Evolutionary conservation across 2,797 vertebrate species (phyloP).

Genomic region (Ara ararauna): DNA sequence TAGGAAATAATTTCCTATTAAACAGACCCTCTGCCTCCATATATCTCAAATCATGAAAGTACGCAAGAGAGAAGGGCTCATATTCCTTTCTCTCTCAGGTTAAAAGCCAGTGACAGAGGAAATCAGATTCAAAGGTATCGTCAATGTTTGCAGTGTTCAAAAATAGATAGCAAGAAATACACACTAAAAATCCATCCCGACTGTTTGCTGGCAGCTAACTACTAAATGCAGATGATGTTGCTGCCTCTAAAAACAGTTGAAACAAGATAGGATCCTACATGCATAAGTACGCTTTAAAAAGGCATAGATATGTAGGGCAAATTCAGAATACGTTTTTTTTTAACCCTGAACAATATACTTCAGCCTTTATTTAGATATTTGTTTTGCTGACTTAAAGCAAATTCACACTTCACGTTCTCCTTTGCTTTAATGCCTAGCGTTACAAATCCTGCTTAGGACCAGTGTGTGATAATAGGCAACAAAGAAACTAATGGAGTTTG

Average conservation of each 20-base stretch:
- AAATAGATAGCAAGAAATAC: constrained; percentile 45
- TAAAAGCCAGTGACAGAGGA: constrained; percentile 51
- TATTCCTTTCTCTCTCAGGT: constrained; percentile 51
- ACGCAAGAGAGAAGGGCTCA: constrained; percentile 19
- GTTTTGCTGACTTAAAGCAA: neutral
- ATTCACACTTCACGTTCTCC: neutral
- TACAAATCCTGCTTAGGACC: neutral
- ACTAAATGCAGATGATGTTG: neutral
- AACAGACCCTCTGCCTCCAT: constrained; percentile 31
- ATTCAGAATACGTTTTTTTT: neutral
- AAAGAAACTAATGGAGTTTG: neutral
- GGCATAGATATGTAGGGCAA: neutral
- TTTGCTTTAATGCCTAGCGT: neutral
- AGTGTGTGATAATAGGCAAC: neutral
- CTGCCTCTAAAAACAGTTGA: neutral
- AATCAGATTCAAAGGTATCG: constrained; percentile 34
- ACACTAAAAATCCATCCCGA: neutral
- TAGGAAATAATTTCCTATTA: constrained; percentile 69
- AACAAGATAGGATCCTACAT: neutral
- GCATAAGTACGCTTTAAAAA: neutral
- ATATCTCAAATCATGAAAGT: constrained; percentile 44
- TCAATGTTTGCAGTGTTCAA: constrained; percentile 37
- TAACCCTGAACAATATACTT: neutral
- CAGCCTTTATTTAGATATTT: neutral
- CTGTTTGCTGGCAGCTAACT: neutral